phyloP scores from a whole-genome alignment of 2,797 vertebrate species.

The Leuciscus waleckii region DNA sequence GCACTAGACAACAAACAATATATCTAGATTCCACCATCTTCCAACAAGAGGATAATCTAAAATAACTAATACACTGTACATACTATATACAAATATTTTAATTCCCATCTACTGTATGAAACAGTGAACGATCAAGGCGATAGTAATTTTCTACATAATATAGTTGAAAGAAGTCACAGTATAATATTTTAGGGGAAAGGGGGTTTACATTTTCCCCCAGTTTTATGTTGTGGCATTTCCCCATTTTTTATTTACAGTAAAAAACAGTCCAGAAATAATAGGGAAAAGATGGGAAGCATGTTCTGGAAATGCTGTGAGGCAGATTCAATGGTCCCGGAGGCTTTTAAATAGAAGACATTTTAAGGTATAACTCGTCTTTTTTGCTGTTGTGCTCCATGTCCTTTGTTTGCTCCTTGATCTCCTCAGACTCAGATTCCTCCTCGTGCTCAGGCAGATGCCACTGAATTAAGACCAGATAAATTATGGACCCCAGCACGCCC shows the following conservation, averaged over 20 bases:
- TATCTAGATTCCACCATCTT: neutral
- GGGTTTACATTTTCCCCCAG: neutral
- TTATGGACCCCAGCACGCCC: slow-evolving; percentile 66
- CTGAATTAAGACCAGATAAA: slow-evolving; percentile 80
- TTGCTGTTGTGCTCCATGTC: slow-evolving; percentile 26
- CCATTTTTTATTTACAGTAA: neutral
- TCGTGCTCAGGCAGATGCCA: slow-evolving; percentile 78
- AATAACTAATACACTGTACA: neutral
- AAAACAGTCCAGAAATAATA: neutral
- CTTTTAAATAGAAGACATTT: slow-evolving; percentile 24
- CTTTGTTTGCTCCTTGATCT: slow-evolving; percentile 8
- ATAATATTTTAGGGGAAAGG: neutral
- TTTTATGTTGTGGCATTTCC: neutral
- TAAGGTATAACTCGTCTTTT: slow-evolving; percentile 35
- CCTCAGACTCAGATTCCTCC: slow-evolving; percentile 6
- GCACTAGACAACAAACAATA: neutral
- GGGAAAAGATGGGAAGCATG: neutral
- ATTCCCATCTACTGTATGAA: neutral
- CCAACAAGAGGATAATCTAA: neutral
- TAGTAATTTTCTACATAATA: neutral
- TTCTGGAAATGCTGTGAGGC: neutral
- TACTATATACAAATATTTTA: neutral
- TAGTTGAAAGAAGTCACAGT: neutral
- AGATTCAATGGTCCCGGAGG: slow-evolving; percentile 24
- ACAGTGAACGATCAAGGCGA: neutral